Evolutionary conservation across 2,113 vertebrate species (phyloP).

Genomic region (Sprattus sprattus): DNA sequence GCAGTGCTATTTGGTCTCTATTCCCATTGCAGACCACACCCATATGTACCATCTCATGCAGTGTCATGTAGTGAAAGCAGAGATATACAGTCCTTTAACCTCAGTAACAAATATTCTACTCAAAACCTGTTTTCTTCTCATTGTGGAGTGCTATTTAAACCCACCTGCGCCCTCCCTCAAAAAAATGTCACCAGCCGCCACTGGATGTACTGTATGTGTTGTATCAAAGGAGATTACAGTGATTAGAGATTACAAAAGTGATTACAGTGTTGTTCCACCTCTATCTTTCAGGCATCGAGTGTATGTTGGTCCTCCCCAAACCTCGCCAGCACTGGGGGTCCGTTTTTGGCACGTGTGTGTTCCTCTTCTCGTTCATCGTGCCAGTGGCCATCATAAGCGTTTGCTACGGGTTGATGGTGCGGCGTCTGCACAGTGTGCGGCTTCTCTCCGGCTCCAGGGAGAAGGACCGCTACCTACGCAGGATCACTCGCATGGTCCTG

Average conservation of each 20-base stretch:
- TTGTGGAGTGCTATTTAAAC: too few species aligned
- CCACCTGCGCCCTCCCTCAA: too few species aligned
- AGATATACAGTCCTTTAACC: too few species aligned
- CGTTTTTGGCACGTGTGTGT: conserved; percentile 43
- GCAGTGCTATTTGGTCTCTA: too few species aligned
- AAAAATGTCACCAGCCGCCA: too few species aligned
- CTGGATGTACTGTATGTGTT: not conserved
- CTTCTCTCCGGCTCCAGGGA: conserved; percentile 40
- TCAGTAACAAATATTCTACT: too few species aligned
- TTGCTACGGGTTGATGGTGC: conserved; percentile 46
- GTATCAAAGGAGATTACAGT: not conserved
- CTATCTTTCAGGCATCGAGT: conserved; percentile 39
- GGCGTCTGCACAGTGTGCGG: conserved; percentile 39
- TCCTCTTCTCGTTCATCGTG: conserved; percentile 50
- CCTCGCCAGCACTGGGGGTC: conserved; percentile 38
- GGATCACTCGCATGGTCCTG: conserved; percentile 46
- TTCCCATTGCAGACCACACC: too few species aligned
- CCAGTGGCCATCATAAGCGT: conserved; percentile 45
- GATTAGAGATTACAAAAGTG: not conserved
- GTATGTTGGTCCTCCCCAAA: conserved; percentile 40
- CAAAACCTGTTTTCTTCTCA: too few species aligned
- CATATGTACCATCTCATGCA: too few species aligned
- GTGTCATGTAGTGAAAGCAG: too few species aligned
- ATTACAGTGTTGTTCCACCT: not conserved
- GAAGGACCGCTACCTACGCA: conserved; percentile 46